phyloP scores from a whole-genome alignment of 2,113 vertebrate genomes.

The Neotoma lepida region DNA sequence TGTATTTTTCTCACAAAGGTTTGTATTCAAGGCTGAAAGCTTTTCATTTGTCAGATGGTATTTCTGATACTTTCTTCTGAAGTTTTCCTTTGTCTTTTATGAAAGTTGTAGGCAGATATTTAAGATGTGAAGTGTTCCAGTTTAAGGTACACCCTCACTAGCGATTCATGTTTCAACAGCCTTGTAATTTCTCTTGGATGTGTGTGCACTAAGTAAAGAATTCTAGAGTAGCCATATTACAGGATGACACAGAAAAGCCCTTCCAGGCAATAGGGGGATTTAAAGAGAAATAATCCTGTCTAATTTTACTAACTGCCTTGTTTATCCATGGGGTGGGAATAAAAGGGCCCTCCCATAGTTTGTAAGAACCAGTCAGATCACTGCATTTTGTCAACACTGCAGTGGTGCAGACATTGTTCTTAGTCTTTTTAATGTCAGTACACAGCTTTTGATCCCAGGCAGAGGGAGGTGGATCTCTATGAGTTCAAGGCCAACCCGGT shows the following conservation, averaged over 20 bases:
- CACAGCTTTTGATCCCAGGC: background rate
- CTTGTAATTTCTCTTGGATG: background rate
- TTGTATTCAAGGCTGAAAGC: slow-evolving; percentile 31
- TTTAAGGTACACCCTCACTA: background rate
- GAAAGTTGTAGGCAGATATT: background rate
- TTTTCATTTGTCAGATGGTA: slow-evolving; percentile 7
- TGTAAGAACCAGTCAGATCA: slow-evolving; percentile 13
- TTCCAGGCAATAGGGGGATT: background rate
- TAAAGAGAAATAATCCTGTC: background rate
- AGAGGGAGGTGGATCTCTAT: background rate
- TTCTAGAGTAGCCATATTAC: background rate
- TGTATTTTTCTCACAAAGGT: slow-evolving; percentile 60
- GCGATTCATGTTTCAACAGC: background rate
- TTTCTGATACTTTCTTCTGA: slow-evolving; percentile 32
- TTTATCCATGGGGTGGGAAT: background rate
- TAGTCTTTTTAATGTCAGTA: background rate
- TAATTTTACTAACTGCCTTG: background rate
- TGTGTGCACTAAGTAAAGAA: background rate
- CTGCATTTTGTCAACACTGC: background rate
- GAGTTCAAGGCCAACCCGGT: background rate
- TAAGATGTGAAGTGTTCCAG: background rate
- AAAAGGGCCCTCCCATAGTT: background rate
- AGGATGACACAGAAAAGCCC: background rate
- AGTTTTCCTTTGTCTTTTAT: background rate
- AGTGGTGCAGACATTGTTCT: background rate